A percentile compares a stretch with the other conserved stretches of the same genome.
phyloP scores from a whole-genome alignment of 2,113 vertebrate genomes.

The Tachycineta bicolor region DNA sequence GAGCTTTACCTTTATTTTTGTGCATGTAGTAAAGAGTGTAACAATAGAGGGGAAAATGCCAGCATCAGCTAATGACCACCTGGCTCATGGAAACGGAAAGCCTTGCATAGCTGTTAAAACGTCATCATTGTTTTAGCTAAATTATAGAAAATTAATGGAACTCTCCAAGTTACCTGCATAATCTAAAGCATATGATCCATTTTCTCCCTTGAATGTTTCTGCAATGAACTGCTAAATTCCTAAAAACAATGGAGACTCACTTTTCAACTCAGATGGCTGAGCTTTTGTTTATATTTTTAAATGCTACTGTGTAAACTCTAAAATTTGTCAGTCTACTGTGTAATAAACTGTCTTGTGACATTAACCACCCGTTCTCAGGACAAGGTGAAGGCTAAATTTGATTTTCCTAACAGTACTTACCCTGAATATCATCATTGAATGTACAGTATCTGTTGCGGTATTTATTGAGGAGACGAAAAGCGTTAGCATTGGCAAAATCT shows the following conservation, averaged over 20 bases:
- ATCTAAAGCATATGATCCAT: background rate
- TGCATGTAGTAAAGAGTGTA: background rate
- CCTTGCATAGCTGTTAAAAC: background rate
- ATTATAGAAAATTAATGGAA: background rate
- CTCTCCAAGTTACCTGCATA: background rate
- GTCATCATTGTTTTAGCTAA: background rate
- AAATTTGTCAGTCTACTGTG: background rate
- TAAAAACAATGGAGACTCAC: background rate
- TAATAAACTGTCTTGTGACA: background rate
- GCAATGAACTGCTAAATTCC: background rate
- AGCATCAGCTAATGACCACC: background rate
- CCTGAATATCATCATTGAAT: constrained; percentile 98
- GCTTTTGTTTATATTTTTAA: background rate
- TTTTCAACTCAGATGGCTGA: background rate
- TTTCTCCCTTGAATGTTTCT: background rate
- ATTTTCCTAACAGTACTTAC: constrained; percentile 64
- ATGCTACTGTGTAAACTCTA: background rate
- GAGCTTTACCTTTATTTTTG: background rate
- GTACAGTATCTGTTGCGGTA: constrained; percentile 92
- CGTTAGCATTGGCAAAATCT: constrained; percentile 95
- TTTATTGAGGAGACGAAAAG: constrained; percentile 94
- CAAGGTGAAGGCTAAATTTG: background rate
- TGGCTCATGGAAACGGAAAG: background rate
- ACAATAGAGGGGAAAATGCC: background rate
- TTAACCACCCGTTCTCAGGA: background rate